A percentile compares a stretch with the other conserved stretches of the same genome.
These are phyloP conservation scores for Ophiothrix spiculata DNA, from an alignment of 35 echinoderm and acorn worm genomes.

Conservation along the genomic window DNA sequence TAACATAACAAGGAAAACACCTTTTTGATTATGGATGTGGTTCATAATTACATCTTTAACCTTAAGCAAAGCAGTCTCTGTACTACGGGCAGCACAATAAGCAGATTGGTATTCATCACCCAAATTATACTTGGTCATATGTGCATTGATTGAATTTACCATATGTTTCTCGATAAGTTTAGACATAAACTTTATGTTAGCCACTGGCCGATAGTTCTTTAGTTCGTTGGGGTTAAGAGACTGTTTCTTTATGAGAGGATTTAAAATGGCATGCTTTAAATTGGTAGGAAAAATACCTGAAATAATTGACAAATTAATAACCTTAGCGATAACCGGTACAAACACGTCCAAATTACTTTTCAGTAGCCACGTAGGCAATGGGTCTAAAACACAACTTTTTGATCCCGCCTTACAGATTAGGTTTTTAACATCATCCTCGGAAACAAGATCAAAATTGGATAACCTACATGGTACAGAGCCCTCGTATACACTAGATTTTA, in stretches of 20 bases:
- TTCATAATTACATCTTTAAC: slow-evolving; percentile 38
- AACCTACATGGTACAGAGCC: too few relatives aligned
- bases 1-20: slow-evolving; percentile 40
- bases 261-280: slow-evolving; percentile 32
- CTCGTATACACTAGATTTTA: too few relatives aligned
- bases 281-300: slow-evolving; percentile 27
- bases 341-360: slow-evolving; percentile 25
- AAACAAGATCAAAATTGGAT: too few relatives aligned
- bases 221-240: slow-evolving; percentile 16
- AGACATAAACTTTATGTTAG: slow-evolving; percentile 44
- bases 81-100: slow-evolving; percentile 30
- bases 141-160: slow-evolving; percentile 11
- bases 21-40: neutral
- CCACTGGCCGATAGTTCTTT: slow-evolving; percentile 46
- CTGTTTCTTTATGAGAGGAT: slow-evolving; percentile 42
- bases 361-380: slow-evolving; percentile 51
- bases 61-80: slow-evolving; percentile 38
- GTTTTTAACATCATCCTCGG: slow-evolving; percentile 11
- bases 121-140: slow-evolving; percentile 5
- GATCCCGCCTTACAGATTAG: slow-evolving; percentile 8
- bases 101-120: slow-evolving; percentile 36
- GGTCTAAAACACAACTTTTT: slow-evolving; percentile 41
- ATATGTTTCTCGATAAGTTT: too few relatives aligned
- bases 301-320: slow-evolving; percentile 36
- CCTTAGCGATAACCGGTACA: slow-evolving; percentile 19